Evolutionary conservation across 2,797 vertebrate genomes (phyloP).

Genomic region (Echiichthys vipera): DNA sequence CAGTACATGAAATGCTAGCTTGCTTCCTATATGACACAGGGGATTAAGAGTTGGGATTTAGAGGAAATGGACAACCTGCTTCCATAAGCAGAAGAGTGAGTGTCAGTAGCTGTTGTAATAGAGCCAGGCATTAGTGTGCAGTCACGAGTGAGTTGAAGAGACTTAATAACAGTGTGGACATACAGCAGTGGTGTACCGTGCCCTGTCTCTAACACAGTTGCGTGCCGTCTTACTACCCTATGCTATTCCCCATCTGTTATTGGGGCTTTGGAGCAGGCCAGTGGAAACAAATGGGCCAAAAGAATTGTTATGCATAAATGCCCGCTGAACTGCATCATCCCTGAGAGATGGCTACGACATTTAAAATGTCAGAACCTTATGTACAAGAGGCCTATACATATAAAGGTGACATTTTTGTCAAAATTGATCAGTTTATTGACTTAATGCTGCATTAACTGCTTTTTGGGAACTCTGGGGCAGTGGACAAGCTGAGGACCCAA

Average conservation of each 20-base stretch:
- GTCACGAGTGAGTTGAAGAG: background rate
- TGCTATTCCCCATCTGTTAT: constrained; percentile 31
- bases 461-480: background rate
- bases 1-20: constrained; percentile 11
- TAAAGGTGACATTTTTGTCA: too few species aligned
- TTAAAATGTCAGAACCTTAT: background rate
- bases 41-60: constrained; percentile 61
- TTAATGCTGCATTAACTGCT: background rate
- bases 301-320: constrained; percentile 3
- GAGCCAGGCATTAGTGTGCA: constrained; percentile 10
- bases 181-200: background rate
- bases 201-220: background rate
- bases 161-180: background rate
- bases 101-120: constrained; percentile 4
- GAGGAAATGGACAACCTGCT: constrained; percentile 50
- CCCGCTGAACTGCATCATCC: background rate
- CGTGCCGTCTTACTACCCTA: background rate
- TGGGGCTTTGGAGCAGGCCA: constrained; percentile 19
- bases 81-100: constrained; percentile 29
- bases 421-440: background rate
- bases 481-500: background rate
- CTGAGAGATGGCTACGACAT: background rate
- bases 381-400: background rate
- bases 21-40: constrained; percentile 22
- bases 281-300: constrained; percentile 11